These are phyloP conservation scores for Taxidea taxus DNA, from an alignment of 2,113 vertebrate species.

Conservation along the genomic window DNA sequence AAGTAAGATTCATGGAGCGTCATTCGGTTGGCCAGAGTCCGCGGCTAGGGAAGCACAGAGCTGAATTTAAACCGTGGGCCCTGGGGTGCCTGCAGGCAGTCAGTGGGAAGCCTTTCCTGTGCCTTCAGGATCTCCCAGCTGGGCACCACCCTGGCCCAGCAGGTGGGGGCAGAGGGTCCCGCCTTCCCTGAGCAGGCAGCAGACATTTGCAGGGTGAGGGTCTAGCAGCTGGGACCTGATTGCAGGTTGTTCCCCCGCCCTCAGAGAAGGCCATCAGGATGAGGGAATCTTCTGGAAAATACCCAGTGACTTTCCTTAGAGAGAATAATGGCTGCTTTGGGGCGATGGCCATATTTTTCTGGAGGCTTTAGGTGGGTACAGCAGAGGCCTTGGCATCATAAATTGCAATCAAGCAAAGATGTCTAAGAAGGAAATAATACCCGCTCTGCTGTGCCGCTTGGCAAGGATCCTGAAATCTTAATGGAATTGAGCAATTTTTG, in stretches of 20 bases:
- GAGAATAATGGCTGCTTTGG: neutral
- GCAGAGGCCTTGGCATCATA: neutral
- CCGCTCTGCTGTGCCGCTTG: neutral
- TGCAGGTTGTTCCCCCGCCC: neutral
- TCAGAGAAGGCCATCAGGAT: neutral
- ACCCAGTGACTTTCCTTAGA: constrained; percentile 1
- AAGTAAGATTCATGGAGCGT: neutral
- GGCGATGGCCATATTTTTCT: constrained; percentile 29
- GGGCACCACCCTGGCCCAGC: neutral
- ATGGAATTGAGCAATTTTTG: constrained; percentile 60
- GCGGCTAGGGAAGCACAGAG: neutral
- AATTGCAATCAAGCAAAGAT: constrained; percentile 57
- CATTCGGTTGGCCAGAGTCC: neutral
- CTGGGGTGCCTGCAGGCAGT: neutral
- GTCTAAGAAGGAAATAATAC: constrained; percentile 42
- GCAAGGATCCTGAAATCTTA: constrained; percentile 66
- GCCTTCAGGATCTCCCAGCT: accelerated
- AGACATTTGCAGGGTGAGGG: neutral
- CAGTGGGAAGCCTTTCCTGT: too few relatives aligned
- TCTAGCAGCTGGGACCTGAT: neutral
- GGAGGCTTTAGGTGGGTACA: constrained; percentile 27
- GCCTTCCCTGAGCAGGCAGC: too few relatives aligned
- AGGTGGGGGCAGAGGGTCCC: neutral
- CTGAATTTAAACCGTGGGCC: neutral
- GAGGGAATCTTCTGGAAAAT: constrained; percentile 34